Conservation (phyloP, 2,113 vertebrate species). For the Tyrannus savana region DNA sequence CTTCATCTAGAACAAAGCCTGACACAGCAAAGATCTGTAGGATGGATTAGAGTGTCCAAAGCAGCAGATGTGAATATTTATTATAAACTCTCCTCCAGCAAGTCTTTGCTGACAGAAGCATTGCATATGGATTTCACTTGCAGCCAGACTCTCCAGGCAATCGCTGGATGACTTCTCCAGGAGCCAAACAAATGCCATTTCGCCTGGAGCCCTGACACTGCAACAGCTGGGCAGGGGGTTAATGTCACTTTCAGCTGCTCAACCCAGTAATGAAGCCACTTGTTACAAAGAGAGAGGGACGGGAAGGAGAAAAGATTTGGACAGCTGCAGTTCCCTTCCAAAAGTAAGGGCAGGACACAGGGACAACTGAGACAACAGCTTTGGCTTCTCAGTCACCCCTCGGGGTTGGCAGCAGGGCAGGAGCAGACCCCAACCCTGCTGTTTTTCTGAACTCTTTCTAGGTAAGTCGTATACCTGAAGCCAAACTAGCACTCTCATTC, state of each 20-base stretch:
- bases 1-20: constrained; percentile 79
- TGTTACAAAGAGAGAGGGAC: not conserved
- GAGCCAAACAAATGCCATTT: constrained; percentile 57
- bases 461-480: not conserved
- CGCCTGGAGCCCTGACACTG: not conserved
- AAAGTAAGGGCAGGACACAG: not conserved
- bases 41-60: constrained; percentile 81
- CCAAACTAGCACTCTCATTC: not conserved
- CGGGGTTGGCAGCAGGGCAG: not conserved
- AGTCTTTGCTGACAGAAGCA: constrained; percentile 75
- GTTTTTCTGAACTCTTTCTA: not conserved
- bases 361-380: not conserved
- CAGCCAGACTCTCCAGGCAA: constrained; percentile 40
- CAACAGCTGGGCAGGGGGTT: not conserved
- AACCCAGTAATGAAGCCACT: not conserved
- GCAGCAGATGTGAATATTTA: constrained; percentile 80
- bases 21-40: constrained; percentile 78
- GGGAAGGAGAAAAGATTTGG: not conserved
- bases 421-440: not conserved
- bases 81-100: constrained; percentile 68
- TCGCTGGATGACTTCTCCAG: constrained; percentile 42
- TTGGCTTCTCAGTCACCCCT: not conserved
- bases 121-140: constrained; percentile 66
- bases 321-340: not conserved
- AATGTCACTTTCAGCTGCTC: constrained; percentile 31